Conservation (phyloP, 2,888 invertebrate genomes). For the Pollenia amentaria region DNA sequence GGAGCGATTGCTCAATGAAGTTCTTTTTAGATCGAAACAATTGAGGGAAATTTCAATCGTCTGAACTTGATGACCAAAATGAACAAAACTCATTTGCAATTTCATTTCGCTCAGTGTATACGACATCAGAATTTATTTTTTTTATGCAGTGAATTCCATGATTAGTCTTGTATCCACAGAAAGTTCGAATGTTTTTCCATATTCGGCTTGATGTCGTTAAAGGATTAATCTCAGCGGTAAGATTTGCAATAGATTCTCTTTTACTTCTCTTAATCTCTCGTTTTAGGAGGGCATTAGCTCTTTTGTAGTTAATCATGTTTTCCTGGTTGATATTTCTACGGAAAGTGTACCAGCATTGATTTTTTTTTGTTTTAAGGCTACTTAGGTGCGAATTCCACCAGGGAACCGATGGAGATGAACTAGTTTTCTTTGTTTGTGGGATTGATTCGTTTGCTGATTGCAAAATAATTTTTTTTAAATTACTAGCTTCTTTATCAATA, state of each 20-base stretch:
- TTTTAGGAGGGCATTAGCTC: constrained; percentile 13
- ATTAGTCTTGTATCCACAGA: too few species aligned
- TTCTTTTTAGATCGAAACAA: too few species aligned
- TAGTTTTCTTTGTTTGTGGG: neutral
- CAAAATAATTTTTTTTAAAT: neutral
- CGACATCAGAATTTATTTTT: too few species aligned
- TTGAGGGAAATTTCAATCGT: too few species aligned
- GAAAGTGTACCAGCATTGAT: constrained; percentile 35
- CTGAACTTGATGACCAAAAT: too few species aligned
- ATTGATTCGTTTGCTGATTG: constrained; percentile 8
- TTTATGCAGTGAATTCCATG: too few species aligned
- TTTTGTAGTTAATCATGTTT: constrained; percentile 30
- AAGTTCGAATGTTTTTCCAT: too few species aligned
- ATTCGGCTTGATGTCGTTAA: too few species aligned
- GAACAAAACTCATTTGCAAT: too few species aligned
- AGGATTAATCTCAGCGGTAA: too few species aligned
- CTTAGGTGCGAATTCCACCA: constrained; percentile 30
- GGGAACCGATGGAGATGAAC: neutral
- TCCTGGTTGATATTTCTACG: constrained; percentile 26
- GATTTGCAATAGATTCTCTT: neutral
- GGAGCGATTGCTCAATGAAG: too few species aligned
- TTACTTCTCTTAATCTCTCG: constrained; percentile 27
- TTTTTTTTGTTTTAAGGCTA: constrained; percentile 14
- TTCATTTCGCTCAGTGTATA: too few species aligned
- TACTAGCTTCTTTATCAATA: neutral